phyloP scores from a whole-genome alignment of 2,797 vertebrate species.

The Channa striata region DNA sequence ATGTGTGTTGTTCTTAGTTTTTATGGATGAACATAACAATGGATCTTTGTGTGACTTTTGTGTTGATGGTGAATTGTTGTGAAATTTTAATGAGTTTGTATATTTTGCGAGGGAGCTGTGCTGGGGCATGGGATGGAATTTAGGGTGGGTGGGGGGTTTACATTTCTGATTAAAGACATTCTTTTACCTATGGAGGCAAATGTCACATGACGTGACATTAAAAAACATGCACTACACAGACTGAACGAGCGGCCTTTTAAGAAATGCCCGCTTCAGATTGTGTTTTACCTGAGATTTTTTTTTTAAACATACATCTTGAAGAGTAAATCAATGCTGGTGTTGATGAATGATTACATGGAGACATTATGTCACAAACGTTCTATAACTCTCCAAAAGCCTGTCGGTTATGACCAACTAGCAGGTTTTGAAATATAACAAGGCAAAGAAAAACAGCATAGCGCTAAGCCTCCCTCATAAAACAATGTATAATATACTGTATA shows the following conservation, averaged over 20 bases:
- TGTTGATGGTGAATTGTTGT: slow-evolving; percentile 75
- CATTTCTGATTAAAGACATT: slow-evolving; percentile 5
- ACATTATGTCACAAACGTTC: slow-evolving; percentile 29
- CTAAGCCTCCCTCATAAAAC: slow-evolving; percentile 43
- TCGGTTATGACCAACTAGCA: slow-evolving; percentile 39
- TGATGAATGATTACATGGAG: slow-evolving; percentile 26
- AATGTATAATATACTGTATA: slow-evolving; percentile 74
- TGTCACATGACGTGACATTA: slow-evolving; percentile 44
- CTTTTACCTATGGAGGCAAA: slow-evolving; percentile 42
- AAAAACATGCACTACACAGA: slow-evolving; percentile 59
- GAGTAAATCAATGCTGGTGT: slow-evolving; percentile 23
- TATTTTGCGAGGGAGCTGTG: slow-evolving; percentile 22
- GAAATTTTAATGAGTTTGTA: slow-evolving; percentile 71
- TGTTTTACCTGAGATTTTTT: slow-evolving; percentile 31
- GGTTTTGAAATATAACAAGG: slow-evolving; percentile 39
- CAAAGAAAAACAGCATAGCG: slow-evolving; percentile 31
- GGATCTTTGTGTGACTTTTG: slow-evolving; percentile 66
- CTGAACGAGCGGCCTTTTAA: slow-evolving; percentile 32
- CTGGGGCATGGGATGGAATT: slow-evolving; percentile 14
- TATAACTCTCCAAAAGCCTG: slow-evolving; percentile 18
- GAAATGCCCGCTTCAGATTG: slow-evolving; percentile 33
- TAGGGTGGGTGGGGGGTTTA: background rate
- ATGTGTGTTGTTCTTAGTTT: slow-evolving; percentile 44
- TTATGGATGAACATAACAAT: slow-evolving; percentile 46
- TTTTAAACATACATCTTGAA: slow-evolving; percentile 12